Evolutionary conservation across 2,797 vertebrate species (phyloP).

Genomic region (Myoxocephalus aenaeus): DNA sequence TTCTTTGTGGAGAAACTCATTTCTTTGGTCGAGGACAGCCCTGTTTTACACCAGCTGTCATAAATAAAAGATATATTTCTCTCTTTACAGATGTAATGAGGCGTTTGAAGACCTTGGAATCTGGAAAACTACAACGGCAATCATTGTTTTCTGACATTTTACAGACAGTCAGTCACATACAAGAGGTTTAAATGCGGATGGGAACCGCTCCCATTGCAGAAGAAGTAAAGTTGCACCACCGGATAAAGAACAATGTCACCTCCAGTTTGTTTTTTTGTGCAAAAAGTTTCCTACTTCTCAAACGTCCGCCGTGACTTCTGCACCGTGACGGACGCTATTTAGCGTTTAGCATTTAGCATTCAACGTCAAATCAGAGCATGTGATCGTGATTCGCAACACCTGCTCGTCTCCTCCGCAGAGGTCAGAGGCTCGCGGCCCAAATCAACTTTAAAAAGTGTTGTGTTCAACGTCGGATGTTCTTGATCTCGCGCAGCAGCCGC

Average conservation of each 20-base stretch:
- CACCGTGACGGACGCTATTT: neutral
- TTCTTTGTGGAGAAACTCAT: too few relatives aligned
- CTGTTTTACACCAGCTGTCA: too few relatives aligned
- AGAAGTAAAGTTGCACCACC: neutral
- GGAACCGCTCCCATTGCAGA: neutral
- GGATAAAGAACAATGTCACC: neutral
- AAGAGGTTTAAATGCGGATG: neutral
- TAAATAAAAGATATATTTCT: neutral
- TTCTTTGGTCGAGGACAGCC: too few relatives aligned
- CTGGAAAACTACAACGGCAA: neutral
- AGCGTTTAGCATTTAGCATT: neutral
- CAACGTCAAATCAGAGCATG: constrained; percentile 15
- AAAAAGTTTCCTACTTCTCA: neutral
- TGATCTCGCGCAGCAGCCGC: neutral
- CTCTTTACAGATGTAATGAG: neutral
- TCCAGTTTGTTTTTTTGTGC: too few relatives aligned
- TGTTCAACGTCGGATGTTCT: too few relatives aligned
- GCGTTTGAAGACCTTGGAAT: neutral
- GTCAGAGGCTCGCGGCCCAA: constrained; percentile 5
- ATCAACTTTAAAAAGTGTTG: neutral
- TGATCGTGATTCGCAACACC: constrained; percentile 42
- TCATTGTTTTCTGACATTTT: neutral
- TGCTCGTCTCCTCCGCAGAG: constrained; percentile 17
- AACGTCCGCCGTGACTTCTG: neutral
- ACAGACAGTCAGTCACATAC: too few relatives aligned